Percentiles rank a stretch among this genome's conserved stretches.
phyloP scores from a whole-genome alignment of 2,888 invertebrate species.

The Deroplatys truncata region DNA sequence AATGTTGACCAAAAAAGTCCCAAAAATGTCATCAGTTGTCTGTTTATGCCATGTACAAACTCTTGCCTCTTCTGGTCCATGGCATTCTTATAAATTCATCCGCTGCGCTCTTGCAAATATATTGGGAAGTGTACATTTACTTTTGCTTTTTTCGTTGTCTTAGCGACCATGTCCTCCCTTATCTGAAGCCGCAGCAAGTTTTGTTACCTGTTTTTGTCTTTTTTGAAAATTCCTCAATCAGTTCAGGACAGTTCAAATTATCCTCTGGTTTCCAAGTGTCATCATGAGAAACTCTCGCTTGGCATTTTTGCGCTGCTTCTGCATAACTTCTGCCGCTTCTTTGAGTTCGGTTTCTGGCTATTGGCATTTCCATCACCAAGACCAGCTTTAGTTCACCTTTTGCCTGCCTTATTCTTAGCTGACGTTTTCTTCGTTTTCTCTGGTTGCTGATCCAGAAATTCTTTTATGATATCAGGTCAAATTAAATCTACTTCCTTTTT shows the following conservation, averaged over 20 bases:
- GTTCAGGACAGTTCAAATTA: no score
- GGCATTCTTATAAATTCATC: background rate
- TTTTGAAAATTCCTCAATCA: no score
- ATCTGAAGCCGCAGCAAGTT: no score
- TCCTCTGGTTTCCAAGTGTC: no score
- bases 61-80: background rate
- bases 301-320: no score
- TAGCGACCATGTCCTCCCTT: no score
- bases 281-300: no score
- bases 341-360: background rate
- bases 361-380: background rate
- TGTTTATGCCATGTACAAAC: background rate
- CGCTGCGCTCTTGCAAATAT: no score
- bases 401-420: background rate
- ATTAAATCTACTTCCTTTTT: constrained; percentile 67
- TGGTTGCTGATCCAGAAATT: constrained; percentile 40
- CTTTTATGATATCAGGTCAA: constrained; percentile 63
- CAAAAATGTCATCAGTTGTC: background rate
- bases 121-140: background rate
- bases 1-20: background rate
- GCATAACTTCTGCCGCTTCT: no score
- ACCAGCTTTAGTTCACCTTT: background rate
- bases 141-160: no score
- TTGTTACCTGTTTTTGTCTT: no score
- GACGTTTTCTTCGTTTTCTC: background rate